Conservation (phyloP, 1,140 invertebrate species). For the Notospermus geniculatus region DNA sequence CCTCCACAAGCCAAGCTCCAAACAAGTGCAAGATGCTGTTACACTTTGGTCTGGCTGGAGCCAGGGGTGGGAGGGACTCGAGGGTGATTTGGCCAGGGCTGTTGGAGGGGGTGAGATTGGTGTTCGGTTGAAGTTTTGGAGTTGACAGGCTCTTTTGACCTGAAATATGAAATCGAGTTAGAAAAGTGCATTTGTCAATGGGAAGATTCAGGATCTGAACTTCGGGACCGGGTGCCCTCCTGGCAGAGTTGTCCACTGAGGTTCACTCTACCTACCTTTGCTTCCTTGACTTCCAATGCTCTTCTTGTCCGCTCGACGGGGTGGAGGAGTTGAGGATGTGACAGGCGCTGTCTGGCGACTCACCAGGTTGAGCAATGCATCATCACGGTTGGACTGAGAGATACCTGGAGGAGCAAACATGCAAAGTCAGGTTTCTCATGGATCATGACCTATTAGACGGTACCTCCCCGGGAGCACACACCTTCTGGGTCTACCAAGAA, state of each 20-base stretch:
- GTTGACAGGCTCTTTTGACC: no score
- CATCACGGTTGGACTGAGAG: conserved; percentile 33
- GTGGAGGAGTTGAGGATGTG: not conserved
- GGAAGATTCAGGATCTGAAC: no score
- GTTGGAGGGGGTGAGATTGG: conserved; percentile 21
- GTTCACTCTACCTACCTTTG: no score
- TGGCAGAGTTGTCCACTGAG: no score
- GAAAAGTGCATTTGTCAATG: no score
- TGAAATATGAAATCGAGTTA: no score
- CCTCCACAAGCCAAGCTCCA: conserved; percentile 95
- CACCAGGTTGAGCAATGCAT: conserved; percentile 19
- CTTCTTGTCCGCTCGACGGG: not conserved
- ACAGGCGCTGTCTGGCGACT: conserved; percentile 14
- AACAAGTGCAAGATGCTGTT: conserved; percentile 93
- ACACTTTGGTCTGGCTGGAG: conserved; percentile 72
- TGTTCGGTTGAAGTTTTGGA: no score
- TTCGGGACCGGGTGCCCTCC: no score
- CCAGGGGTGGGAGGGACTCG: conserved; percentile 40
- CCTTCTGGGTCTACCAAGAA: no score
- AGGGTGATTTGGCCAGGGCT: conserved; percentile 32
- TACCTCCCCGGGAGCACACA: no score
- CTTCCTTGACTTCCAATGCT: no score
- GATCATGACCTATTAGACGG: no score
- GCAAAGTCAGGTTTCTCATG: conserved; percentile 7
- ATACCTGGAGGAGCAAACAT: conserved; percentile 28